Conservation (phyloP, 2,797 vertebrate genomes). For the Spondyliosoma cantharus region DNA sequence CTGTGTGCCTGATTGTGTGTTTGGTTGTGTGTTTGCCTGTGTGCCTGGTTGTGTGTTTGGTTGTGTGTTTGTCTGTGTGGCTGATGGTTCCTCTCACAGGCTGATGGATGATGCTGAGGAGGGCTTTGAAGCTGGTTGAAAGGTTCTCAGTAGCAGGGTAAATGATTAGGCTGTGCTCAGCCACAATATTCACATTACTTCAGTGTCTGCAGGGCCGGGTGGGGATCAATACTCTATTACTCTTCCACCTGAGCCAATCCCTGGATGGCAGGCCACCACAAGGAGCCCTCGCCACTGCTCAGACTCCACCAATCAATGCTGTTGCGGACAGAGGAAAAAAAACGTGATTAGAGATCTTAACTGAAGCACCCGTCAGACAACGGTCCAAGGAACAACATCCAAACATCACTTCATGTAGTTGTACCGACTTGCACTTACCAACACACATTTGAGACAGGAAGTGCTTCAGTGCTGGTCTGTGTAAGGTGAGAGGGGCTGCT, state of each 20-base stretch:
- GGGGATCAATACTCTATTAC: conserved; percentile 77
- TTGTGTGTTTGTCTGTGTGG: conserved; percentile 5
- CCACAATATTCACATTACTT: conserved; percentile 75
- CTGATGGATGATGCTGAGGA: conserved; percentile 57
- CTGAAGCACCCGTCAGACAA: conserved; percentile 28
- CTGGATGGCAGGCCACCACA: conserved; percentile 41
- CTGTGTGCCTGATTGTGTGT: conserved; percentile 7
- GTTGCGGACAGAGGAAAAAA: conserved; percentile 19
- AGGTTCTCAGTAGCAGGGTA: conserved; percentile 63
- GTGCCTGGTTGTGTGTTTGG: not conserved
- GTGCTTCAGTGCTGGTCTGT: conserved; percentile 4
- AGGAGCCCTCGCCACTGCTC: conserved; percentile 52
- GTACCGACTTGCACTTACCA: not conserved
- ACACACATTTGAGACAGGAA: conserved; percentile 15
- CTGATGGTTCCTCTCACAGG: conserved; percentile 15
- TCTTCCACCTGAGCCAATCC: conserved; percentile 63
- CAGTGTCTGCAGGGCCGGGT: conserved; percentile 62
- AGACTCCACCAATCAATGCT: conserved; percentile 64
- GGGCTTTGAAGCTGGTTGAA: conserved; percentile 37
- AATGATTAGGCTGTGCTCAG: conserved; percentile 67
- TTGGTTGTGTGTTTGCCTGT: not conserved
- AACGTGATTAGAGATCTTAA: conserved; percentile 67
- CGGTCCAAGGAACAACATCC: not conserved
- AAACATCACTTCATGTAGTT: conserved; percentile 13
- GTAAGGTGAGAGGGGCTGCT: conserved; percentile 41